A percentile compares a stretch with the other conserved stretches of the same genome.
Evolutionary conservation across 2,113 vertebrate species (phyloP).

Genomic region (Chinchilla lanigera): DNA sequence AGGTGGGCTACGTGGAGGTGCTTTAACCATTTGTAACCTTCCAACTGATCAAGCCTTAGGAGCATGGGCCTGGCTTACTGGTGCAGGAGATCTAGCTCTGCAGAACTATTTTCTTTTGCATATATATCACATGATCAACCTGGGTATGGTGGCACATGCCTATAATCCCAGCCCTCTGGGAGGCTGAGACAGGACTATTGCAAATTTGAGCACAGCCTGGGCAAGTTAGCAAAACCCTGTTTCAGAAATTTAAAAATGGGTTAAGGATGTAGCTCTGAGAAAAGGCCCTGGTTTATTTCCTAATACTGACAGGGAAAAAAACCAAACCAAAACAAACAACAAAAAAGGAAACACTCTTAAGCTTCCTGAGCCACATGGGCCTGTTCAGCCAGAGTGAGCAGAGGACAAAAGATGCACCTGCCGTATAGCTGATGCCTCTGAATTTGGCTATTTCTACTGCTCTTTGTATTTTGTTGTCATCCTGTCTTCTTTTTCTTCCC

Average conservation of each 20-base stretch:
- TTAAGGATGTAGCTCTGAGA: neutral
- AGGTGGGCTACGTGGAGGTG: neutral
- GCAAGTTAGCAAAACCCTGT: neutral
- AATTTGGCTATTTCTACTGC: neutral
- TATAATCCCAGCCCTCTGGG: neutral
- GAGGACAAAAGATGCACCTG: neutral
- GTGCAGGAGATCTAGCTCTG: neutral
- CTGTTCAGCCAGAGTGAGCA: neutral
- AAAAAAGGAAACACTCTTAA: neutral
- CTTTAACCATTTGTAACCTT: neutral
- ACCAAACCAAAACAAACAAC: neutral
- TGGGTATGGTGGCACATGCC: neutral
- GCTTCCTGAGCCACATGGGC: neutral
- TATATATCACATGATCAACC: neutral
- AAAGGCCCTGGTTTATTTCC: neutral
- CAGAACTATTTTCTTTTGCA: neutral
- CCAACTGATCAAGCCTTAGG: neutral
- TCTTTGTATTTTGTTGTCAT: neutral
- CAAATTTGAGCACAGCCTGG: neutral
- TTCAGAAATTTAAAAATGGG: neutral
- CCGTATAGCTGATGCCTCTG: neutral
- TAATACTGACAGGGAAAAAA: neutral
- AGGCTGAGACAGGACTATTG: neutral
- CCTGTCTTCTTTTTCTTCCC: neutral
- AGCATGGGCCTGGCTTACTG: neutral